These are phyloP conservation scores for Mionectes olivaceus DNA, from an alignment of 2,797 vertebrate species.

Conservation along the genomic window DNA sequence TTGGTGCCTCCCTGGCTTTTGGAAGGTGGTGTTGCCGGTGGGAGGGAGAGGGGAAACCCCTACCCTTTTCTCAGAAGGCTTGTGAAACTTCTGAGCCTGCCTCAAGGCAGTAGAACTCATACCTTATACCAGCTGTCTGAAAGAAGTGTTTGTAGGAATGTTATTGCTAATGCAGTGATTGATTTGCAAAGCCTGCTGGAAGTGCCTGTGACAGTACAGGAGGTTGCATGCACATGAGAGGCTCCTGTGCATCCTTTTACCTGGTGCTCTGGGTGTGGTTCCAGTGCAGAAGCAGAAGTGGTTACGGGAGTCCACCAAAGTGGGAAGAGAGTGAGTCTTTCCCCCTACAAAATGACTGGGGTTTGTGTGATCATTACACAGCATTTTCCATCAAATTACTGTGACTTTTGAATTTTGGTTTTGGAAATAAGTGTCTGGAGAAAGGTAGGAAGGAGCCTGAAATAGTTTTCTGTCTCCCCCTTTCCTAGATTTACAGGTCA, in stretches of 20 bases:
- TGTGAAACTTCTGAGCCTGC: background rate
- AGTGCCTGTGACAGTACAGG: fast-evolving
- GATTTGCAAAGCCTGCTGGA: background rate
- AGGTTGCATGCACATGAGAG: fast-evolving
- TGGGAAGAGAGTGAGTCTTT: background rate
- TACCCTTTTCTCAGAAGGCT: conserved; percentile 38
- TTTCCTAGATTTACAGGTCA: background rate
- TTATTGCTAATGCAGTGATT: background rate
- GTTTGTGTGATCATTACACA: background rate
- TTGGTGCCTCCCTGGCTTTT: conserved; percentile 58
- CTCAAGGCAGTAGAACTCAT: conserved; percentile 15
- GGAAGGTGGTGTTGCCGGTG: background rate
- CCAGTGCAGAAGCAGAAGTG: background rate
- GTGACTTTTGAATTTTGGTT: background rate
- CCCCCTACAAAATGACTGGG: background rate
- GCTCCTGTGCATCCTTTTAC: fast-evolving
- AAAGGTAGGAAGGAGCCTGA: background rate
- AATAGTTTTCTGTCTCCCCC: background rate
- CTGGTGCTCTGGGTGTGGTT: background rate
- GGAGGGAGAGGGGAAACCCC: conserved; percentile 60
- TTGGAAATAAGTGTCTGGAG: background rate
- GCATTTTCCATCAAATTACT: background rate
- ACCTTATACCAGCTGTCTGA: background rate
- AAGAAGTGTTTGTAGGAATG: background rate
- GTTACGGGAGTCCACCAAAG: background rate